Base-by-base conservation (phyloP, 1,140 invertebrate species). In the Planococcus citri region DNA sequence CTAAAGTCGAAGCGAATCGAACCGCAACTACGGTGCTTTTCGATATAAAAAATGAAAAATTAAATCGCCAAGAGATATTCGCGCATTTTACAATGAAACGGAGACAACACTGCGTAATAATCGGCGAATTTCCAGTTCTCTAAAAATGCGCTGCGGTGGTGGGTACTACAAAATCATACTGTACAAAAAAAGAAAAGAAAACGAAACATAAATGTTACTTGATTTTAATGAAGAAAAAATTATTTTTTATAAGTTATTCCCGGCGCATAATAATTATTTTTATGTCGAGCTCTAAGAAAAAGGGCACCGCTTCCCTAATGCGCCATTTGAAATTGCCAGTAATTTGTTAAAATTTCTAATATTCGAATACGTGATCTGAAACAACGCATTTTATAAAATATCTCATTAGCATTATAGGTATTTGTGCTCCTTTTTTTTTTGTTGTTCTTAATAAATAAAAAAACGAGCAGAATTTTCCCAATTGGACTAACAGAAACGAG, bases 281-380 rank as follows among this genome's bases (percentile, higher is more conserved):
- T 51, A 17, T 51, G 10, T 17, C 41, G 41, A 51, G 41, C 17
- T 51, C n/a, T 51, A 51, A 51, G 41, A 51, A 17, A 51, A 51
- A 51, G 41, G 41, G n/a, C 41, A 51, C n/a, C 41, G 41, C 41
- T 51, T 51, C 41, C 41, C 41, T 51, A 51, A 51, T 51, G 10
- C 41, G 17, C 41, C 10, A 20, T 51, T 51, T 51, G 41, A 51
- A 51, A 51, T 51, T 51, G 41, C 41, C 41, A 51, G 17, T 14
- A 51, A 51, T 51, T 51, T 51, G 41, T 51, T 51, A 17, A 51
- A 51, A 51, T 51, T 51, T 51, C 41, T 51, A 51, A 51, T 51
- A 51, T 51, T 51, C 41, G 41, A 51, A 51, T 51, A 51, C 41
- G 41, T 51, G 41, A 51, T 51, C 41, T 51, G 41, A 51, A 51